A percentile compares a stretch with the other conserved stretches of the same genome.
These are phyloP conservation scores for Phaenicophaeus curvirostris DNA, from an alignment of 2,797 vertebrate genomes.

Conservation along the genomic window DNA sequence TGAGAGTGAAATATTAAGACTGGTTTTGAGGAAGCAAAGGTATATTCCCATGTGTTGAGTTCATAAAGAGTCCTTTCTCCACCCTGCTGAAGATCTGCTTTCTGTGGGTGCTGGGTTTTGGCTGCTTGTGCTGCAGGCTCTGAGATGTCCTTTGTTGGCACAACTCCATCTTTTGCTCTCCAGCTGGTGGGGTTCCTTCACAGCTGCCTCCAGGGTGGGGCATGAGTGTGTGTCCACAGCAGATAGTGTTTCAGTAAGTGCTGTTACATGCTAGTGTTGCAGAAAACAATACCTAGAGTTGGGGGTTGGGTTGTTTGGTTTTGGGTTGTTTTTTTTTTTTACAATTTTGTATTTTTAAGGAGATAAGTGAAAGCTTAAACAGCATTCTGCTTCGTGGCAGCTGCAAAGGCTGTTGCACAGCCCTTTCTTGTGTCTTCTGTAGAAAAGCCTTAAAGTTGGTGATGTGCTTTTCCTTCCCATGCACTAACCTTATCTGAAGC, in stretches of 20 bases:
- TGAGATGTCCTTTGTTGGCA: conserved; percentile 9
- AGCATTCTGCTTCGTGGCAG: not conserved
- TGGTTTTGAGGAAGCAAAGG: not conserved
- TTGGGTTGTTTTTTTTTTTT: not conserved
- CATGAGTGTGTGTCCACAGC: not conserved
- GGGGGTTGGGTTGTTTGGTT: no score
- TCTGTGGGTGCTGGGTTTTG: not conserved
- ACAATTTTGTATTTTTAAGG: not conserved
- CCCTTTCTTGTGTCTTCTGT: not conserved
- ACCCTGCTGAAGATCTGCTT: not conserved
- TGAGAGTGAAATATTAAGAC: not conserved
- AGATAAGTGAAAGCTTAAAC: not conserved
- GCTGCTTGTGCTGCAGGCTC: not conserved
- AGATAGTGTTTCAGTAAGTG: not conserved
- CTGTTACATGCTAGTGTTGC: not conserved
- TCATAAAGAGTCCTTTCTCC: not conserved
- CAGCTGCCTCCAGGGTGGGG: conserved; percentile 47
- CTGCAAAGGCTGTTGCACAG: not conserved
- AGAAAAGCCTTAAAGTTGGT: not conserved
- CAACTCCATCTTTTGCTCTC: not conserved
- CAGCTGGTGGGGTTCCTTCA: not conserved
- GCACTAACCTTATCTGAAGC: not conserved
- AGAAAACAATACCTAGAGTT: not conserved
- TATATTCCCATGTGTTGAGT: not conserved
- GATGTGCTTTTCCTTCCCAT: not conserved